Evolutionary conservation across 1,140 invertebrate species (phyloP).

Genomic region (Papilio glaucus): DNA sequence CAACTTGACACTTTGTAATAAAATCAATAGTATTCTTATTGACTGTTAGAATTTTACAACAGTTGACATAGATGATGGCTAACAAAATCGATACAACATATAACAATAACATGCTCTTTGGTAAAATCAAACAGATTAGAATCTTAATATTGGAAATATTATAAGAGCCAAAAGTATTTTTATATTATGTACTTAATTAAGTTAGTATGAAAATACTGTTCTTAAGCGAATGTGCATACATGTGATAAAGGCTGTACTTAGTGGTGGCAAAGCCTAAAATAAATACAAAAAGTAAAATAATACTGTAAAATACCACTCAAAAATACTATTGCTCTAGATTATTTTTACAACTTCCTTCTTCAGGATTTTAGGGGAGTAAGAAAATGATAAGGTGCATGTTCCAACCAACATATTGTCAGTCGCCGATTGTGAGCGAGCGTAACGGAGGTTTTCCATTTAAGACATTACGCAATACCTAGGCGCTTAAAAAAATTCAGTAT

Average conservation of each 20-base stretch:
- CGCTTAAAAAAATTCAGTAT: no score
- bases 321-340: neutral
- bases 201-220: constrained; percentile 37
- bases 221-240: constrained; percentile 13
- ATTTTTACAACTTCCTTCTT: neutral
- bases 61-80: neutral
- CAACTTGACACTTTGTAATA: neutral
- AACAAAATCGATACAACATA: constrained; percentile 2
- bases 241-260: constrained; percentile 17
- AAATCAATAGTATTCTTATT: neutral
- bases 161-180: neutral
- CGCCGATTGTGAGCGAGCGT: no score
- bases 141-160: neutral
- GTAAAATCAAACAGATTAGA: constrained; percentile 26
- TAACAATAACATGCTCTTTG: constrained; percentile 33
- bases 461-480: no score
- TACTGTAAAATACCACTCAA: neutral
- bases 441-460: no score
- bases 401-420: no score
- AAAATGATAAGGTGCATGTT: no score
- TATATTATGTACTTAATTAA: constrained; percentile 25
- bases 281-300: neutral
- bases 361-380: neutral
- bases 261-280: constrained; percentile 16
- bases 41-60: neutral